Evolutionary conservation across 2,888 invertebrate genomes (phyloP).

Genomic region (Abrostola tripartita): DNA sequence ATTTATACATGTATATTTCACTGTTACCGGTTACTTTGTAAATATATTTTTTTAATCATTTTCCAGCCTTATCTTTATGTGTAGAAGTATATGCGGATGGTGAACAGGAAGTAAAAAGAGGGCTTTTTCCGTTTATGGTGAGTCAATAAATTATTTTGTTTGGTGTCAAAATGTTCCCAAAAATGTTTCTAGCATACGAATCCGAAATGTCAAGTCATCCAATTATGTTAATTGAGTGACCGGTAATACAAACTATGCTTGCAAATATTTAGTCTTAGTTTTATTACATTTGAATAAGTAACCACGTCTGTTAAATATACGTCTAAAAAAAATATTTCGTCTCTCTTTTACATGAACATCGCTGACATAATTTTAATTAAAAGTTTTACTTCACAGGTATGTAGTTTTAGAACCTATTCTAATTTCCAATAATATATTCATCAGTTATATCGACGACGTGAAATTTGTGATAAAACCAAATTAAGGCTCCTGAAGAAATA

Average conservation of each 20-base stretch:
- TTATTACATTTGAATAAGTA: no score
- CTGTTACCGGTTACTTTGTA: slow-evolving; percentile 1
- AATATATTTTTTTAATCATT: slow-evolving; percentile 29
- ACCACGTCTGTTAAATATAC: no score
- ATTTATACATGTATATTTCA: slow-evolving; percentile 10
- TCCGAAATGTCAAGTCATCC: neutral
- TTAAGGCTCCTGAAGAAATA: neutral
- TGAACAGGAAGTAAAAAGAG: slow-evolving; percentile 73
- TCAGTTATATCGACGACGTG: no score
- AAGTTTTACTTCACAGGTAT: no score
- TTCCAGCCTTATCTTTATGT: slow-evolving; percentile 60
- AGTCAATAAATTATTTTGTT: slow-evolving; percentile 31
- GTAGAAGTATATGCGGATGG: slow-evolving; percentile 65
- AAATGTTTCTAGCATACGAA: neutral
- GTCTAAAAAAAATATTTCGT: no score
- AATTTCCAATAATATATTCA: no score
- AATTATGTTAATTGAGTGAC: neutral
- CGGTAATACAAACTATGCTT: neutral
- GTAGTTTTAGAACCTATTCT: no score
- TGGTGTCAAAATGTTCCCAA: slow-evolving; percentile 13
- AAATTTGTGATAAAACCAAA: neutral
- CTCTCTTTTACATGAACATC: no score
- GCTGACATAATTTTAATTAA: no score
- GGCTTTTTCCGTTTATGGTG: slow-evolving; percentile 77
- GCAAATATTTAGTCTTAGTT: neutral